Percentiles rank a stretch among this genome's conserved stretches.
Evolutionary conservation across 2,888 invertebrate species (phyloP).

Genomic region (Hylaea fasciaria): DNA sequence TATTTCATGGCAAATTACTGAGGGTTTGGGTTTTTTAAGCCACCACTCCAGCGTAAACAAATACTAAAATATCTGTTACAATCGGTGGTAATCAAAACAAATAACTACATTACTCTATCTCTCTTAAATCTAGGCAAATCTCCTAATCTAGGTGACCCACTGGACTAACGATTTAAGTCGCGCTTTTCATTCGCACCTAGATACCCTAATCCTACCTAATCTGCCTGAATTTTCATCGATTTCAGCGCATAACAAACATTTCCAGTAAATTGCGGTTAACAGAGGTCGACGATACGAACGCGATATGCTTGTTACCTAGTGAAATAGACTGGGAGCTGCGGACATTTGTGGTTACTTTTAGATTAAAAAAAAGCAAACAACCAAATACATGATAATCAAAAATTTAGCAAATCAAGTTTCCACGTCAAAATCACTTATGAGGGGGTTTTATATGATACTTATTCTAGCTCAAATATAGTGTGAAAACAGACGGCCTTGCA

Average conservation of each 20-base stretch:
- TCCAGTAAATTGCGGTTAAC: slow-evolving; percentile 25
- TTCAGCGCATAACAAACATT: slow-evolving; percentile 18
- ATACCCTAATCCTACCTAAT: slow-evolving; percentile 19
- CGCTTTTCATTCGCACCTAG: slow-evolving; percentile 10
- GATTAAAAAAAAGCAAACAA: not conserved
- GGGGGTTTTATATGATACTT: not conserved
- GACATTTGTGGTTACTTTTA: not conserved
- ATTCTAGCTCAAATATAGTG: no score
- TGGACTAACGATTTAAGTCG: slow-evolving; percentile 19
- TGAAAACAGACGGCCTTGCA: no score
- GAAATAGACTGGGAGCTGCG: slow-evolving; percentile 23
- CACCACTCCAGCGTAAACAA: no score
- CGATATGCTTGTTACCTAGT: slow-evolving; percentile 18
- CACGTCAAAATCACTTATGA: no score
- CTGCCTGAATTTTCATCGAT: slow-evolving; percentile 16
- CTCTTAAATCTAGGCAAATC: slow-evolving; percentile 8
- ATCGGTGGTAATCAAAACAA: not conserved
- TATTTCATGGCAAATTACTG: no score
- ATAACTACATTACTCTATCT: not conserved
- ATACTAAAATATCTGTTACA: no score
- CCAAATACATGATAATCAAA: no score
- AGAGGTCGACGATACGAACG: slow-evolving; percentile 32
- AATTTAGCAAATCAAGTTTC: no score
- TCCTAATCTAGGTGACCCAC: slow-evolving; percentile 13
- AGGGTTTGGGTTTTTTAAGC: no score